phyloP scores from a whole-genome alignment of 2,113 vertebrate species.

The Lophius piscatorius region DNA sequence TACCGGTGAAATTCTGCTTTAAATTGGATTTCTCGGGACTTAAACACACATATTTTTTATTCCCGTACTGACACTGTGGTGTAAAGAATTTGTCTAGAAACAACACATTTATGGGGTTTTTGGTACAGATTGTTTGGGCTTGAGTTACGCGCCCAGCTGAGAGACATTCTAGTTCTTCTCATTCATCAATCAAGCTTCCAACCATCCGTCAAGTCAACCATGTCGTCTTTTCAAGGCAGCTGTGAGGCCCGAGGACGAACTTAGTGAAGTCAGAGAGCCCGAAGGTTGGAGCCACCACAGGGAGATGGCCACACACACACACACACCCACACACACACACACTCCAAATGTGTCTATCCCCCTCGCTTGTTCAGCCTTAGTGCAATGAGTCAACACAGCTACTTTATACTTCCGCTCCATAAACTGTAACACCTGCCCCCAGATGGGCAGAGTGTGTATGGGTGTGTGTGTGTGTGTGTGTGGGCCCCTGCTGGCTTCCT shows the following conservation, averaged over 20 bases:
- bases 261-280: constrained; percentile 60
- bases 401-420: constrained; percentile 72
- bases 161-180: constrained; percentile 1
- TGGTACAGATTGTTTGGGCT: too few species aligned
- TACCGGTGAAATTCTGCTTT: too few species aligned
- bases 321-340: constrained; percentile 11
- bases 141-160: too few species aligned
- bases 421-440: constrained; percentile 73
- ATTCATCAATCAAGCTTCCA: constrained; percentile 2
- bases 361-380: constrained; percentile 39
- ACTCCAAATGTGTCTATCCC: constrained; percentile 34
- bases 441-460: constrained; percentile 37
- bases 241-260: constrained; percentile 66
- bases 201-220: constrained; percentile 15
- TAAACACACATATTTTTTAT: too few species aligned
- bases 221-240: constrained; percentile 55
- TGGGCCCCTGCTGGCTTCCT: constrained; percentile 48
- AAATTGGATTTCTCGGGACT: too few species aligned
- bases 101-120: too few species aligned
- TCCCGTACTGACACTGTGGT: too few species aligned
- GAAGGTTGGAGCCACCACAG: constrained; percentile 59
- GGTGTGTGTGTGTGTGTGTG: constrained; percentile 32
- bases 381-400: constrained; percentile 58
- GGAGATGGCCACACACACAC: constrained; percentile 25
- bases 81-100: too few species aligned